Conservation (phyloP, 2,113 vertebrate species). For the Rhea pennata region DNA sequence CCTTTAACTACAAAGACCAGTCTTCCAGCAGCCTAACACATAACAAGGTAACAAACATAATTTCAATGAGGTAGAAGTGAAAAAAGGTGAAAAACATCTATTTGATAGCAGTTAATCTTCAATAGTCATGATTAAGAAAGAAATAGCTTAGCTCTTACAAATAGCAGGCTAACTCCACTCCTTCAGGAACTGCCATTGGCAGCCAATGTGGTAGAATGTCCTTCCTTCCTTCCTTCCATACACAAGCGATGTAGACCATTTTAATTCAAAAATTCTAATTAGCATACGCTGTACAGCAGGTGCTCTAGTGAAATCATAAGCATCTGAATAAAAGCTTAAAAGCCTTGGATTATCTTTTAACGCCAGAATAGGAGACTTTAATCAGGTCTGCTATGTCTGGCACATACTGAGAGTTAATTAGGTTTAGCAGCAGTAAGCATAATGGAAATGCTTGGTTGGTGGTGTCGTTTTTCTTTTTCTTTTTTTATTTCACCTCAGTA, state of each 20-base stretch:
- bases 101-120: background rate
- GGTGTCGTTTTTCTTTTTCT: background rate
- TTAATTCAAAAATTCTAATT: constrained; percentile 5
- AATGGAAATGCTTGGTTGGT: background rate
- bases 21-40: background rate
- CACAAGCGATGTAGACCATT: background rate
- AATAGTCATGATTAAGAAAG: background rate
- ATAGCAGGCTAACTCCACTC: background rate
- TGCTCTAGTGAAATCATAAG: background rate
- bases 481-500: background rate
- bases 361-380: constrained; percentile 19
- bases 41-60: background rate
- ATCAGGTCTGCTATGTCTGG: constrained; percentile 30
- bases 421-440: constrained; percentile 19
- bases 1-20: background rate
- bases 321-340: constrained; percentile 25
- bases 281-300: background rate
- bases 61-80: background rate
- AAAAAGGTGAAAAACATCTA: background rate
- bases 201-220: background rate
- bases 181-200: background rate
- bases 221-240: background rate
- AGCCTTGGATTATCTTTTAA: constrained; percentile 16
- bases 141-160: background rate
- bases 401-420: constrained; percentile 33